Conservation (phyloP, 2,113 vertebrate genomes). For the Dromas ardeola region DNA sequence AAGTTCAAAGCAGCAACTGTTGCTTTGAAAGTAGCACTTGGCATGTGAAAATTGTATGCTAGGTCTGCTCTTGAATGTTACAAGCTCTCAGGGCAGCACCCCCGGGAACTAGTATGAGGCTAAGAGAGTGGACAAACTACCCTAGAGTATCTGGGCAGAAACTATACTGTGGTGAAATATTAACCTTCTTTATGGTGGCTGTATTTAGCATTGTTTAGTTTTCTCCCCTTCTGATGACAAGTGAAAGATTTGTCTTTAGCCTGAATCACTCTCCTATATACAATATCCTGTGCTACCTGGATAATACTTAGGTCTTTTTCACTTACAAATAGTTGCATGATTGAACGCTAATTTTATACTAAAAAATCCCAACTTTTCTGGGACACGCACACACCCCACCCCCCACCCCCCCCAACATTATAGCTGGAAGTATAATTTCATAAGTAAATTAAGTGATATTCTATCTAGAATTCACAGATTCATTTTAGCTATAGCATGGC, state of each 20-base stretch:
- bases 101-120: background rate
- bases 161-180: background rate
- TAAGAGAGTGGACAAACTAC: background rate
- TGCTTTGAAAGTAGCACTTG: background rate
- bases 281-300: background rate
- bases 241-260: background rate
- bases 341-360: background rate
- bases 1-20: background rate
- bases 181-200: background rate
- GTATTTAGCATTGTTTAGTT: background rate
- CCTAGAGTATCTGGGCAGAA: background rate
- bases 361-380: background rate
- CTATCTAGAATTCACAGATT: background rate
- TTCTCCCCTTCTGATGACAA: background rate
- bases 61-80: background rate
- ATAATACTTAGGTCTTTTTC: background rate
- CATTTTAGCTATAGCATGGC: background rate
- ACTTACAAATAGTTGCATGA: background rate
- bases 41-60: background rate
- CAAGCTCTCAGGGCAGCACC: background rate
- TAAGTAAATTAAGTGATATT: background rate
- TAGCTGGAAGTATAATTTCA: background rate
- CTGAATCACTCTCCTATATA: background rate
- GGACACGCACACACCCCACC: too few relatives aligned
- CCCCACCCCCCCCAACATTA: rapidly evolving